Base-by-base conservation (phyloP, 2,888 invertebrate species). In the Masnerella sp. region DNA sequence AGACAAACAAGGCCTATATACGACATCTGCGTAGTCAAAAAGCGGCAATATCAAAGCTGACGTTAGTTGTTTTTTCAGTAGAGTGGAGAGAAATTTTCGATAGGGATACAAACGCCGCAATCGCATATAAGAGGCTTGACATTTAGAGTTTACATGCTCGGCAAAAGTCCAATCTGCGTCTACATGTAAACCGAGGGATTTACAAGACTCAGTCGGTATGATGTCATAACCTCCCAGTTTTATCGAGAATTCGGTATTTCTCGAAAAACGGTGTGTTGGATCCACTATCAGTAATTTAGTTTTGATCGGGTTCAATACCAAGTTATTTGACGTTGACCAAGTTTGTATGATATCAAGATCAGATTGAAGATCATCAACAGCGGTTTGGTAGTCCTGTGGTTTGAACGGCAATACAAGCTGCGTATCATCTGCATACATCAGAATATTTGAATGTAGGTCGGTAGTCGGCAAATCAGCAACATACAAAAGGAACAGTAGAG, bases 11-110 rank as follows among this genome's bases (percentile, higher is more conserved):
- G 51, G 22, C 2, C 20, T 36, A 20, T 51, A 51, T 3, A 34
- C 18, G 7, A 34, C 12, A 20, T 51, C 51, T 15, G 51, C 51
- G 12, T 51, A 51, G 14, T 51, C 47, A 9, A 47, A n/a, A 4
- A 47, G 4, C 4, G 32, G n/a, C 5, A 47, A 0, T 17, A 47
- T 17, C 30, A 47, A 14, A 4, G 30, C 15, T 4, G n/a, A 8
- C 2, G 30, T 9, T 2, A 47, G 7, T 17, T 47, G 32, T 7
- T 32, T 4, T 47, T 47, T 47, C 1, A 47, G 2, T 17, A 1
- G 4, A 5, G 8, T 2, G 5, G 47, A 18, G 1, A 47, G 9
- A 1, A n/a, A 5, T 11, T 5, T 4, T 2, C 47, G 8, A 17
- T 12, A 32, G 2, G 30, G 32, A n/a, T 9, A 47, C 2, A 30